Evolutionary conservation across 2,797 vertebrate species (phyloP).

Genomic region (Chiloscyllium punctatum): DNA sequence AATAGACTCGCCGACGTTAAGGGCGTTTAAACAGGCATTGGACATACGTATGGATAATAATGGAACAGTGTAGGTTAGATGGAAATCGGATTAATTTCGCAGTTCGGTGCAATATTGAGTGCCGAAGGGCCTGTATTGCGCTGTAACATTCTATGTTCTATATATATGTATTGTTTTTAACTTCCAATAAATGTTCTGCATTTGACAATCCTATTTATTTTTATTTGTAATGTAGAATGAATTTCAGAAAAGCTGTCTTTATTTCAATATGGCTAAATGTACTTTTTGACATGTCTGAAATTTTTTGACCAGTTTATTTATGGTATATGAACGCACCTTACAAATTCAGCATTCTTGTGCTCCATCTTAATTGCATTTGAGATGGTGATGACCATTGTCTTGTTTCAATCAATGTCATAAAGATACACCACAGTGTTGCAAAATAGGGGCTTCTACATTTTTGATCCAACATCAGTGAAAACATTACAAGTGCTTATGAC

Average conservation of each 20-base stretch:
- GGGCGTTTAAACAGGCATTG: too few species aligned
- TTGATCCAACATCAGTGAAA: background rate
- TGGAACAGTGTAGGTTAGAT: too few species aligned
- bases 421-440: background rate
- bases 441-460: background rate
- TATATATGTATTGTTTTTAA: background rate
- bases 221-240: background rate
- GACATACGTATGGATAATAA: too few species aligned
- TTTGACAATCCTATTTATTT: background rate
- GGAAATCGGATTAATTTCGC: too few species aligned
- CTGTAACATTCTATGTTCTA: too few species aligned
- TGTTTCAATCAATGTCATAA: background rate
- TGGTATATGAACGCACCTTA: background rate
- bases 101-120: too few species aligned
- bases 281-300: background rate
- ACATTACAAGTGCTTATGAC: background rate
- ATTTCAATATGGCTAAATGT: background rate
- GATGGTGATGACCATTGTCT: background rate
- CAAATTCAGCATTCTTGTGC: background rate
- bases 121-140: too few species aligned
- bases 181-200: background rate
- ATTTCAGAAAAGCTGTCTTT: background rate
- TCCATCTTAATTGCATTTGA: background rate
- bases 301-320: background rate
- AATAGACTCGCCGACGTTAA: too few species aligned